Evolutionary conservation across 2,888 invertebrate species (phyloP).

Genomic region (Camptogramma bilineatum): DNA sequence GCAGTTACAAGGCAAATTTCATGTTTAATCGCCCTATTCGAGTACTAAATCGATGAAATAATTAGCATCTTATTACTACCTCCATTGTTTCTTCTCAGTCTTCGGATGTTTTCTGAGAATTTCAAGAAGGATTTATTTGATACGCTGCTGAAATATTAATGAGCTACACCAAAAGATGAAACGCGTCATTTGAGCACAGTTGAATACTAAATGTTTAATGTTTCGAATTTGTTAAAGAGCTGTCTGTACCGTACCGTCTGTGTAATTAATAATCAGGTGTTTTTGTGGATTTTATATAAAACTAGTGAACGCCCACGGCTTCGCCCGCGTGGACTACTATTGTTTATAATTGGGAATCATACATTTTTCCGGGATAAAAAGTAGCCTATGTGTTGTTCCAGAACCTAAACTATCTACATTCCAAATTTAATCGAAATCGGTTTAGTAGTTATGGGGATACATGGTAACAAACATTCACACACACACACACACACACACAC

Average conservation of each 20-base stretch:
- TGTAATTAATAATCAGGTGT: too few relatives aligned
- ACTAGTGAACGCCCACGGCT: too few relatives aligned
- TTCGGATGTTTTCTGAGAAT: conserved; percentile 18
- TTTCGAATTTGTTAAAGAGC: conserved; percentile 10
- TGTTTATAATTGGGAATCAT: too few relatives aligned
- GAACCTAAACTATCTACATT: too few relatives aligned
- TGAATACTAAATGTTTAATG: conserved; percentile 18
- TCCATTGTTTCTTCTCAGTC: conserved; percentile 13
- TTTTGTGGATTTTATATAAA: too few relatives aligned
- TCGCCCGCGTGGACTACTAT: too few relatives aligned
- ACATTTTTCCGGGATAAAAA: too few relatives aligned
- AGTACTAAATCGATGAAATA: neutral
- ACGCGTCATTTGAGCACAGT: conserved; percentile 18
- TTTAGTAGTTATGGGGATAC: too few relatives aligned
- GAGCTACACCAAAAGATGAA: conserved; percentile 15
- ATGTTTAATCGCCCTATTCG: neutral
- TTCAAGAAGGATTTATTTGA: conserved; percentile 35
- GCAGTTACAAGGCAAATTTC: neutral
- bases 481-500: too few relatives aligned
- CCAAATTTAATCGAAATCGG: too few relatives aligned
- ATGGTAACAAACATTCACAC: too few relatives aligned
- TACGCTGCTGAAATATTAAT: conserved; percentile 36
- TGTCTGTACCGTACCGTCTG: neutral
- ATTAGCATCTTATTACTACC: conserved; percentile 6
- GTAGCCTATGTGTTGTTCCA: too few relatives aligned